Evolutionary conservation across 37 sponge, comb jelly and placozoan species (phyloP).

Genomic region (Cliona cf. orientalis): DNA sequence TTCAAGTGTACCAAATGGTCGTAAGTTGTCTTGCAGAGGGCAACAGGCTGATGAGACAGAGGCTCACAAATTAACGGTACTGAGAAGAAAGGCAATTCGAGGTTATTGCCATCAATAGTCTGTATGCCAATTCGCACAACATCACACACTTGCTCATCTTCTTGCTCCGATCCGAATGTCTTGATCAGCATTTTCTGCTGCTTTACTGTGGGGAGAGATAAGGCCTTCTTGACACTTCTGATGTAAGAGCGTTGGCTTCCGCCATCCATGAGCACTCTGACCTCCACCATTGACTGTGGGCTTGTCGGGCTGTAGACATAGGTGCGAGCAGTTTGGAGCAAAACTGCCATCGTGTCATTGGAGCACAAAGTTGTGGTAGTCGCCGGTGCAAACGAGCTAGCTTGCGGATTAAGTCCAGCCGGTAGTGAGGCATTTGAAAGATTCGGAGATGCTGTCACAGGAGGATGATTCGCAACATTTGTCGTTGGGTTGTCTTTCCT

Average conservation of each 20-base stretch:
- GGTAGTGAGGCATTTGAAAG: too few relatives aligned
- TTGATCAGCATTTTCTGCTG: neutral
- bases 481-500: neutral
- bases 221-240: too few relatives aligned
- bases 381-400: neutral
- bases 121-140: too few relatives aligned
- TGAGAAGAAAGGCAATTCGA: neutral
- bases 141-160: neutral
- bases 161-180: constrained; percentile 31
- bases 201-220: neutral
- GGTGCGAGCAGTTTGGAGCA: neutral
- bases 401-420: neutral
- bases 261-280: too few relatives aligned
- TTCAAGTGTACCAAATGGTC: neutral
- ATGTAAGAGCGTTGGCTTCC: constrained; percentile 39
- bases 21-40: neutral
- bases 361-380: neutral
- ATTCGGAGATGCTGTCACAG: too few relatives aligned
- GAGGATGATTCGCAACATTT: too few relatives aligned
- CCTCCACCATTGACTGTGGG: neutral
- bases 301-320: neutral
- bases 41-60: neutral
- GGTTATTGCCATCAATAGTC: neutral
- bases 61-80: too few relatives aligned
- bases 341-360: neutral